Evolutionary conservation across 2,888 invertebrate species (phyloP), one percentile per base, ranked within the genome.

Genomic region (Pristionchus exspectatus): DNA sequence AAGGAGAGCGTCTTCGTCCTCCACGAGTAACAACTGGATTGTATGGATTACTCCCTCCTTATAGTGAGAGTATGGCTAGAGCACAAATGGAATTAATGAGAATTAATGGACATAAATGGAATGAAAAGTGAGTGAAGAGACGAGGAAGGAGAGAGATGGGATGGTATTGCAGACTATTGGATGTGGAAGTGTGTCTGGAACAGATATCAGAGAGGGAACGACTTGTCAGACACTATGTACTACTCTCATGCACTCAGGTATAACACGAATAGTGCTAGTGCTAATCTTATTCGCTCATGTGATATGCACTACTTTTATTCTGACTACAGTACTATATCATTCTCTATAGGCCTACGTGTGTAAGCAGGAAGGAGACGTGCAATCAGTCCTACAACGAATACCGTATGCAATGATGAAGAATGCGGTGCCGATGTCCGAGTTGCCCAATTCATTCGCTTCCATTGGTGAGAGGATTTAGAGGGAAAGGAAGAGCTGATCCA

Each of bases 11-110:
- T 18, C 66, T 93, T 33, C 90, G 93, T 18, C 90, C 90, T 12
- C 92, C 93, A 18, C 90, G 93, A n/a, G 92, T 93, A 27, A 93
- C 93, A 74, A 90, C 92, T 0, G 92, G 92, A 69, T 91, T 93
- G 18, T 92, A 91, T 90, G 91, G 92, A 89, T 90, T 92, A 16
- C 90, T 94, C 14, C 94, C 94, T 7, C 63, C 92, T 59, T 94
- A 94, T 90, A 91, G 91, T 56, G 83, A 89, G 1, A 91, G 93
- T 44, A 90, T 93, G 90, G 94, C 94, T 18, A 92, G 92, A 87
- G 94, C 94, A 5, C 94, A 94, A 89, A 91, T 92, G 86, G 94
- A 94, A 89, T 89, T 94, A 50, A 90, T 94, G 38, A 91, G 94
- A n/a, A 94, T 94, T 66, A 94, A 92, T 81, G 94, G 93, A 38